Conservation (phyloP, 1,140 invertebrate species). For the Drosophila nebulosa region DNA sequence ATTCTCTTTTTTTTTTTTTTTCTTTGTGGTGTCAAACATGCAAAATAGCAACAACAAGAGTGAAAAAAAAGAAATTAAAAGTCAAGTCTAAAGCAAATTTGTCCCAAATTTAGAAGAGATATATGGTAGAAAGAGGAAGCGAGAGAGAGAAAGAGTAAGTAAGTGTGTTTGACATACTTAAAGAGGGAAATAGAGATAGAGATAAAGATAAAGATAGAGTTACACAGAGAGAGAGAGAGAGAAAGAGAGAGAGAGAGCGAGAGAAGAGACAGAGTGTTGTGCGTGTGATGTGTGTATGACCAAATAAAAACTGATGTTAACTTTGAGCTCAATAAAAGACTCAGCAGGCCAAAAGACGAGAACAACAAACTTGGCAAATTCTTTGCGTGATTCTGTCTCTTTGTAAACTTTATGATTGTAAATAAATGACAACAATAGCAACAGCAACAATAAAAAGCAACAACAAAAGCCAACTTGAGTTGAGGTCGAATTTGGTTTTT, state of each 20-base stretch:
- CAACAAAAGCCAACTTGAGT: not conserved
- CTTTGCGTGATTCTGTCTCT: slow-evolving; percentile 59
- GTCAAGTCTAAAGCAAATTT: slow-evolving; percentile 30
- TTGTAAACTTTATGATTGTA: slow-evolving; percentile 62
- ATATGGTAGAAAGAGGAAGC: not conserved
- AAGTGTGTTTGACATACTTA: not conserved
- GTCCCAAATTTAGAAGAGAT: slow-evolving; percentile 1
- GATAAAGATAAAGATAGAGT: no score
- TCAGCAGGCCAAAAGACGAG: slow-evolving; percentile 50
- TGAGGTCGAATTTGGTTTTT: slow-evolving; percentile 22
- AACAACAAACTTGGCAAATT: slow-evolving; percentile 52
- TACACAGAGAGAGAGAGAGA: not conserved
- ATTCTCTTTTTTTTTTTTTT: slow-evolving; percentile 38
- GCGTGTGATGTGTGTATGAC: not conserved
- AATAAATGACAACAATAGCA: slow-evolving; percentile 58
- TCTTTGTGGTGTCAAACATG: slow-evolving; percentile 37
- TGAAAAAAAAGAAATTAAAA: slow-evolving; percentile 16
- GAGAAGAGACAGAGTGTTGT: no score
- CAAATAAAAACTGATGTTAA: slow-evolving; percentile 21
- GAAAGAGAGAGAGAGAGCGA: not conserved
- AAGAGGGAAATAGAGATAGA: not conserved
- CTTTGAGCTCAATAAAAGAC: slow-evolving; percentile 47
- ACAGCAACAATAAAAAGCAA: no score
- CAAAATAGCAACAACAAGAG: slow-evolving; percentile 21
- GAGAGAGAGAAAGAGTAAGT: not conserved